phyloP scores from a whole-genome alignment of 2,113 vertebrate genomes.

The Podiceps cristatus region DNA sequence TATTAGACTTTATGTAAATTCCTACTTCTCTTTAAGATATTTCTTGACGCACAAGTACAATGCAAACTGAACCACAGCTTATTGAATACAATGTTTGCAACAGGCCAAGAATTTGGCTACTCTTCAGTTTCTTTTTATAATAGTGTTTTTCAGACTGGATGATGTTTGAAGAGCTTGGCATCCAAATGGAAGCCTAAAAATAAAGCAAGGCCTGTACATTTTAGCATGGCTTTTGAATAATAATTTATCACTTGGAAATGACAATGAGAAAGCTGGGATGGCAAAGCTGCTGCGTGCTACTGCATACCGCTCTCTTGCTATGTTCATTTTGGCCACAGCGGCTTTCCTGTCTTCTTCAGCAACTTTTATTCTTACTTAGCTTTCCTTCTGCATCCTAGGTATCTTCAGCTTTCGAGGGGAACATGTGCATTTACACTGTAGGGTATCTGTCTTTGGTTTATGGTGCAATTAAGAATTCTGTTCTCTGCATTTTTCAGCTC shows the following conservation, averaged over 20 bases:
- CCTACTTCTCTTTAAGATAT: background rate
- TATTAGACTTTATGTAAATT: background rate
- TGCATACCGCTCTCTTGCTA: background rate
- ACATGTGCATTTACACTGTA: background rate
- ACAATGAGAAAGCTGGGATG: background rate
- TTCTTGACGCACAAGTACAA: background rate
- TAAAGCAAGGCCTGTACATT: background rate
- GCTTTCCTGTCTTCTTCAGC: background rate
- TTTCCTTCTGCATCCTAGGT: background rate
- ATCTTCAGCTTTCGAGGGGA: background rate
- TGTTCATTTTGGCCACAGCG: background rate
- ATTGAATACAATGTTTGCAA: background rate
- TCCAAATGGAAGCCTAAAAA: slow-evolving; percentile 3
- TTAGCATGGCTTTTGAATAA: background rate
- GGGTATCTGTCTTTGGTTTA: background rate
- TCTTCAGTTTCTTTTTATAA: slow-evolving; percentile 1
- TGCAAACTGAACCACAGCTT: background rate
- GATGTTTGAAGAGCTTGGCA: background rate
- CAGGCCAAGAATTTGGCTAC: slow-evolving; percentile 28
- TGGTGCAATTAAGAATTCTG: background rate
- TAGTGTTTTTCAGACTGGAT: background rate
- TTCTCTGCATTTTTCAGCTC: slow-evolving; percentile 24
- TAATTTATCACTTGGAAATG: background rate
- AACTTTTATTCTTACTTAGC: background rate
- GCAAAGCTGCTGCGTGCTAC: background rate